Percentiles rank a stretch among this genome's conserved stretches.
These are phyloP conservation scores for Platanista minor DNA, from an alignment of 2,113 vertebrate species.

Conservation along the genomic window DNA sequence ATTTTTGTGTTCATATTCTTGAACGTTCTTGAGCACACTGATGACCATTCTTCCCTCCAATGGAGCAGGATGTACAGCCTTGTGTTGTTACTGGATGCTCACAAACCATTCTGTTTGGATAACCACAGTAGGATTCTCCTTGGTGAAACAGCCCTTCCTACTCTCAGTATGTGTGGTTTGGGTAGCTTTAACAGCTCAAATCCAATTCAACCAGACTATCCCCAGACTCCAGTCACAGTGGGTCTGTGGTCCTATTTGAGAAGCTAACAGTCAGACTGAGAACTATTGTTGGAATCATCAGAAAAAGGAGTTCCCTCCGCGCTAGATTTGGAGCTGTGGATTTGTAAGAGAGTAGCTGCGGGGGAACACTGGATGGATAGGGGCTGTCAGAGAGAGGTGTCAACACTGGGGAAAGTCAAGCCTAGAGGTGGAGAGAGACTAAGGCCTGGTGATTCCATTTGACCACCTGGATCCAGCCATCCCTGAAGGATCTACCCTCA, in stretches of 20 bases:
- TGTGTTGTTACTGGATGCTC: no score
- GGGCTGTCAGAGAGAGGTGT: background rate
- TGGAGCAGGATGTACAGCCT: background rate
- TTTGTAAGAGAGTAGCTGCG: background rate
- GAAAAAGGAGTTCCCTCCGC: background rate
- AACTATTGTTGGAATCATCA: no score
- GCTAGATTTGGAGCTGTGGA: no score
- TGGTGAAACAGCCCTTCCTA: background rate
- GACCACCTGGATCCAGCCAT: background rate
- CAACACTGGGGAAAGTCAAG: background rate
- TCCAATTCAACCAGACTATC: fast-evolving
- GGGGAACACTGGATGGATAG: background rate
- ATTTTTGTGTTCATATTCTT: background rate
- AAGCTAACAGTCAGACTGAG: background rate
- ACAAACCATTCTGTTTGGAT: background rate
- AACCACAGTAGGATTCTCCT: fast-evolving
- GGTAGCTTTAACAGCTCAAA: background rate
- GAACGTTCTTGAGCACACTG: background rate
- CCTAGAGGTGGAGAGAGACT: background rate
- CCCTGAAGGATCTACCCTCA: background rate
- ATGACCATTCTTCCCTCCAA: background rate
- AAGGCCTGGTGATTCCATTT: background rate
- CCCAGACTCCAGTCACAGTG: no score
- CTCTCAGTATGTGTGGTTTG: fast-evolving
- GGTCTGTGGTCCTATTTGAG: no score